These are phyloP conservation scores for Proterorhinus semilunaris DNA, from an alignment of 2,113 vertebrate species.

Conservation along the genomic window DNA sequence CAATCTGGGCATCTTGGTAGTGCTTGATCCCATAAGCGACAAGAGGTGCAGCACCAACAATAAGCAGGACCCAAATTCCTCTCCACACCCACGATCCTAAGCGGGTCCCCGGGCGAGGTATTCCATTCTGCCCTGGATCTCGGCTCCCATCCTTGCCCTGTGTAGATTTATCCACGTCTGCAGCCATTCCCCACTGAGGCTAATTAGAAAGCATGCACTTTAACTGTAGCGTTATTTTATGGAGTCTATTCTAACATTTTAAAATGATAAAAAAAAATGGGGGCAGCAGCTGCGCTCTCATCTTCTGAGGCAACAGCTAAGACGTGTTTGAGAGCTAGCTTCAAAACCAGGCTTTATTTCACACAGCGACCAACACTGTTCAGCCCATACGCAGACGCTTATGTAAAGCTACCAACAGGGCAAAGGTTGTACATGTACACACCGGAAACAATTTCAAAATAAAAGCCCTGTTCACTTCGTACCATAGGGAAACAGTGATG, in stretches of 20 bases:
- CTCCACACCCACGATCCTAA: slow-evolving; percentile 40
- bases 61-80: slow-evolving; percentile 53
- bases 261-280: neutral
- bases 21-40: slow-evolving; percentile 68
- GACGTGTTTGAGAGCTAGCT: neutral
- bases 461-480: neutral
- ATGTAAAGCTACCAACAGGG: neutral
- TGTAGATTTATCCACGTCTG: slow-evolving; percentile 71
- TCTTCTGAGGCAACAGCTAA: neutral
- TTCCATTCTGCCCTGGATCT: slow-evolving; percentile 7
- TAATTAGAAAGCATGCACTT: slow-evolving; percentile 37
- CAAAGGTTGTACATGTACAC: neutral
- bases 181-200: slow-evolving; percentile 66
- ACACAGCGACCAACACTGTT: neutral
- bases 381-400: too few species aligned
- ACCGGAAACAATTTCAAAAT: neutral
- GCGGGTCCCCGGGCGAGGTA: slow-evolving; percentile 8
- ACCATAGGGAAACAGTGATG: neutral
- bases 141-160: slow-evolving; percentile 19
- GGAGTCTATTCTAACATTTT: neutral
- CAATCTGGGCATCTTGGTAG: slow-evolving; percentile 61
- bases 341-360: neutral
- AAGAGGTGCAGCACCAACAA: slow-evolving; percentile 65
- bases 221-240: neutral
- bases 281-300: neutral